Conservation (phyloP, 1,140 invertebrate genomes). For the Pararge aegeria region DNA sequence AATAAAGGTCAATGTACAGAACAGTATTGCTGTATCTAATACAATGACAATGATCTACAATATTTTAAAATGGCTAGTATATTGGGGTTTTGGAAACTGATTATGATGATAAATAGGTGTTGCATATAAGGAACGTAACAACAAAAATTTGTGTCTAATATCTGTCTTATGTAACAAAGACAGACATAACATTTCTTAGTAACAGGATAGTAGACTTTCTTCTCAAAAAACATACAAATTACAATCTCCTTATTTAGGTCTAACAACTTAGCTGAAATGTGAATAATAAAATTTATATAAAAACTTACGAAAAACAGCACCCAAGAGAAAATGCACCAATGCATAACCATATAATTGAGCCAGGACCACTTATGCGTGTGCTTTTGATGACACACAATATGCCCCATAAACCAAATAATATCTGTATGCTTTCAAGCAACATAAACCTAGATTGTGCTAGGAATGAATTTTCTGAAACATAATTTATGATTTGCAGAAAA, state of each 20-base stretch:
- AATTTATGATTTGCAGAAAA: not conserved
- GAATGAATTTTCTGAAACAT: constrained; percentile 91
- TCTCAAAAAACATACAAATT: too few species aligned
- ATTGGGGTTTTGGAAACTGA: too few species aligned
- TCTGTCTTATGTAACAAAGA: too few species aligned
- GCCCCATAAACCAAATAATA: constrained; percentile 93
- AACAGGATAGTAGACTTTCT: too few species aligned
- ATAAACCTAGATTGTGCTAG: constrained; percentile 96
- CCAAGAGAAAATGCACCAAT: constrained; percentile 56
- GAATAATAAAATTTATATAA: too few species aligned
- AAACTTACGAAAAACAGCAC: constrained; percentile 74
- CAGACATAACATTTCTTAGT: too few species aligned
- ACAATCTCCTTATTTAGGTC: too few species aligned
- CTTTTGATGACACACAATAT: constrained; percentile 90
- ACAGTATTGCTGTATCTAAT: not conserved
- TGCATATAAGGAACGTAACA: too few species aligned
- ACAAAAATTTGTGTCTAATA: too few species aligned
- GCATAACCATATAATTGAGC: constrained; percentile 53
- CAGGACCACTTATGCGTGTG: constrained; percentile 74
- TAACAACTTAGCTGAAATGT: too few species aligned
- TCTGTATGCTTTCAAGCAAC: constrained; percentile 96
- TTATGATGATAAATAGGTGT: too few species aligned
- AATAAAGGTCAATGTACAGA: not conserved
- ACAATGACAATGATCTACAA: not conserved
- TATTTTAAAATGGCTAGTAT: constrained; percentile 2